Evolutionary conservation across 2,888 invertebrate species (phyloP).

Genomic region (Dorcus hopei): DNA sequence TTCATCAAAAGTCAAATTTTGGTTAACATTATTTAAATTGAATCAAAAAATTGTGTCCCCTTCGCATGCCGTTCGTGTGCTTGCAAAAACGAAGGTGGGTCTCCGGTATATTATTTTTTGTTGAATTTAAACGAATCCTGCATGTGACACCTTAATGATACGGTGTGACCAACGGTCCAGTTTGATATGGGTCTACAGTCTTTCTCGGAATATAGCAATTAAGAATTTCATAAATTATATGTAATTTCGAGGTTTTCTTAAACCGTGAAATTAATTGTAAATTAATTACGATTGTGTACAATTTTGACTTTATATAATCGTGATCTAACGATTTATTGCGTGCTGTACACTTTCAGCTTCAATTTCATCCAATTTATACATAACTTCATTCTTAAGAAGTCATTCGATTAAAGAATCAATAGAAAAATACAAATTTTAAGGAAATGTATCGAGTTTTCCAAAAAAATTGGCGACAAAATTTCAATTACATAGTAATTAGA

Average conservation of each 20-base stretch:
- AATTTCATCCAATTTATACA: background rate
- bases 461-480: no score
- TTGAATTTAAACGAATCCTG: conserved; percentile 16
- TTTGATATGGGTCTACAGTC: conserved; percentile 44
- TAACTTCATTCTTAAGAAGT: background rate
- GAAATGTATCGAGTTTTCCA: no score
- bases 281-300: conserved; percentile 34
- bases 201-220: conserved; percentile 45
- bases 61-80: no score
- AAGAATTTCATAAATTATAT: conserved; percentile 45
- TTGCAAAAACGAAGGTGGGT: no score
- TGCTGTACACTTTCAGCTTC: background rate
- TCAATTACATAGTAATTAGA: no score
- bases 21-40: no score
- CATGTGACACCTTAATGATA: conserved; percentile 44
- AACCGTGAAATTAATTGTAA: conserved; percentile 37
- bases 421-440: no score
- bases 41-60: no score
- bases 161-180: conserved; percentile 37
- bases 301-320: background rate
- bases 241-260: conserved; percentile 36
- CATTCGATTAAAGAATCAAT: no score
- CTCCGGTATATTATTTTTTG: background rate
- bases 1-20: no score
- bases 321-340: background rate